These are phyloP conservation scores for Andrena dorsata DNA, from an alignment of 2,888 invertebrate genomes.

Conservation along the genomic window DNA sequence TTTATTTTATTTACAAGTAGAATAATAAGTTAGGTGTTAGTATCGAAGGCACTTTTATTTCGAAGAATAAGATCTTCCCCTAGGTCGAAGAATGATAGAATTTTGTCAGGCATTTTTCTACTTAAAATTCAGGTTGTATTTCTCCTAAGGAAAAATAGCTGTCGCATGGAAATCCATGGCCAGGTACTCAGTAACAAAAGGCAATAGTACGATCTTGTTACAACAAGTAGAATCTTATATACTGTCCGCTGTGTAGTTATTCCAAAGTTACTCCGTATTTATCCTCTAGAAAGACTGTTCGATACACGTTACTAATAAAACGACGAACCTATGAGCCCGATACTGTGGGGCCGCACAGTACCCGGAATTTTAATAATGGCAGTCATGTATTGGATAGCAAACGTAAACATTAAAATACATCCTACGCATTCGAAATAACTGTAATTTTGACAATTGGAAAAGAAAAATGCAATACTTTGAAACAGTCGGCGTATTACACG, in stretches of 20 bases:
- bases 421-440: conserved; percentile 23
- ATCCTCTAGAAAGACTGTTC: conserved; percentile 46
- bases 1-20: neutral
- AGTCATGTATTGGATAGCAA: conserved; percentile 62
- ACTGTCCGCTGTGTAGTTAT: conserved; percentile 40
- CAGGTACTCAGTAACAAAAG: conserved; percentile 72
- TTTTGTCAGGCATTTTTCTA: conserved; percentile 68
- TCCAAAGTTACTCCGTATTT: conserved; percentile 50
- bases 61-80: conserved; percentile 76
- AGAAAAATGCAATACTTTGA: conserved; percentile 53
- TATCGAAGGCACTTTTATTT: conserved; percentile 82
- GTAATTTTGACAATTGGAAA: conserved; percentile 26
- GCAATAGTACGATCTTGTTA: conserved; percentile 57
- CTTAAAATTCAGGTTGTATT: conserved; percentile 48
- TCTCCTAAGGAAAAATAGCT: conserved; percentile 58
- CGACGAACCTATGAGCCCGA: conserved; percentile 48
- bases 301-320: conserved; percentile 44
- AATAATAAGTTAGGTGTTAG: conserved; percentile 42
- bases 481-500: conserved; percentile 37
- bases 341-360: conserved; percentile 42
- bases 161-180: conserved; percentile 72
- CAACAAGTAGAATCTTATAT: conserved; percentile 54
- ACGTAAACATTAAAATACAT: conserved; percentile 42
- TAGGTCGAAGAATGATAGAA: conserved; percentile 76
- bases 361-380: conserved; percentile 62